Evolutionary conservation across 2,888 invertebrate species (phyloP).

Genomic region (Leptopilina syphax): DNA sequence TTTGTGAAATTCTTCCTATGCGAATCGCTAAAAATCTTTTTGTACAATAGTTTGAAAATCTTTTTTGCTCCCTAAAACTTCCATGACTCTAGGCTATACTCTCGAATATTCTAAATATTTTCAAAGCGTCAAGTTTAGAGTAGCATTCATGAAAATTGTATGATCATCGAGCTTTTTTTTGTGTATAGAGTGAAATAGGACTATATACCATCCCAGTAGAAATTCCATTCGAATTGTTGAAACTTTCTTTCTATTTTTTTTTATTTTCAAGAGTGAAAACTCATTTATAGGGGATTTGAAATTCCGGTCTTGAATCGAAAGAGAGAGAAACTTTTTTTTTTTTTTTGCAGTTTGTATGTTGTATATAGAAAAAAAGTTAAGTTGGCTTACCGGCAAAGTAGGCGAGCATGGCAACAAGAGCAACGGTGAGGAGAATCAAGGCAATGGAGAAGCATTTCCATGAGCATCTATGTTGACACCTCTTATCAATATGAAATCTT

Average conservation of each 20-base stretch:
- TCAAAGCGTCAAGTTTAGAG: slow-evolving; percentile 15
- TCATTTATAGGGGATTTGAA: slow-evolving; percentile 27
- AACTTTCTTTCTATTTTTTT: neutral
- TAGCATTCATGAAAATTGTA: slow-evolving; percentile 25
- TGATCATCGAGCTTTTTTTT: slow-evolving; percentile 25
- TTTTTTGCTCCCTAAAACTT: neutral
- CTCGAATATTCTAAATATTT: slow-evolving; percentile 1
- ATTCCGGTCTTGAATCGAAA: slow-evolving; percentile 23
- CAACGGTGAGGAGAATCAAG: slow-evolving; percentile 93
- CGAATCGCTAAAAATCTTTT: neutral
- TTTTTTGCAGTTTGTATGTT: neutral
- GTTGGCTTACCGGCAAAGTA: slow-evolving; percentile 92
- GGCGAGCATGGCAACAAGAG: slow-evolving; percentile 94
- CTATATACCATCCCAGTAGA: slow-evolving; percentile 2
- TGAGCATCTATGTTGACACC: slow-evolving; percentile 95
- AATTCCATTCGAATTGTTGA: slow-evolving; percentile 26
- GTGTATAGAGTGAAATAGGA: neutral
- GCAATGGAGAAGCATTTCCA: slow-evolving; percentile 98
- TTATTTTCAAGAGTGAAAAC: slow-evolving; percentile 9
- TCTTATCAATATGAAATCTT: slow-evolving; percentile 95
- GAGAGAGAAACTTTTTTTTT: slow-evolving; percentile 5
- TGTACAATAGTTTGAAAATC: neutral
- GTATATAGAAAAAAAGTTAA: slow-evolving; percentile 7
- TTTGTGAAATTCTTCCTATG: neutral
- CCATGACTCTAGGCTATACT: neutral